Evolutionary conservation across 2,113 vertebrate genomes (phyloP).

Genomic region (Etheostoma cragini): DNA sequence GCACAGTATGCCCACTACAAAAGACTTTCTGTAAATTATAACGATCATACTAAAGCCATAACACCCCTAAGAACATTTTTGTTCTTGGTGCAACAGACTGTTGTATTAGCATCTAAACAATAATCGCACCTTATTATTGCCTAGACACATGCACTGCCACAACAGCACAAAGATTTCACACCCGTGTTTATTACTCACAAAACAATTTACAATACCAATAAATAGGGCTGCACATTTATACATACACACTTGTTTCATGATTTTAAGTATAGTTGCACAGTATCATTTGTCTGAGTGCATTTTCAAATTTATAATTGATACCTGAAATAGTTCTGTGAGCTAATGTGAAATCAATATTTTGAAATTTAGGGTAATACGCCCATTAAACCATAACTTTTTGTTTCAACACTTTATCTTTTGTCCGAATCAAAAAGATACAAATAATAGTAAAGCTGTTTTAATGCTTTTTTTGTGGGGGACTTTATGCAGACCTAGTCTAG

Average conservation of each 20-base stretch:
- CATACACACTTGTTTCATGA: neutral
- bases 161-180: neutral
- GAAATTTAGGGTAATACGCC: neutral
- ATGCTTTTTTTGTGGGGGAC: no score
- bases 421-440: neutral
- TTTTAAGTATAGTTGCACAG: neutral
- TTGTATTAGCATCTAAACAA: neutral
- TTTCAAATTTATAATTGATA: neutral
- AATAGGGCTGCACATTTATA: no score
- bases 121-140: neutral
- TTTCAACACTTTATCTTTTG: neutral
- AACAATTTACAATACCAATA: no score
- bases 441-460: neutral
- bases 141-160: no score
- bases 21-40: neutral
- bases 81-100: neutral
- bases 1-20: neutral
- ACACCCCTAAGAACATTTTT: neutral
- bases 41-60: neutral
- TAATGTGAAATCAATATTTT: neutral
- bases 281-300: neutral
- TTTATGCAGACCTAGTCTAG: no score
- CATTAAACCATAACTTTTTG: neutral
- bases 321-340: neutral
- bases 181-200: no score